Percentiles rank a stretch among this genome's conserved stretches.
Conservation (phyloP, 1,140 invertebrate species). For the Brachionus rotundiformis region DNA sequence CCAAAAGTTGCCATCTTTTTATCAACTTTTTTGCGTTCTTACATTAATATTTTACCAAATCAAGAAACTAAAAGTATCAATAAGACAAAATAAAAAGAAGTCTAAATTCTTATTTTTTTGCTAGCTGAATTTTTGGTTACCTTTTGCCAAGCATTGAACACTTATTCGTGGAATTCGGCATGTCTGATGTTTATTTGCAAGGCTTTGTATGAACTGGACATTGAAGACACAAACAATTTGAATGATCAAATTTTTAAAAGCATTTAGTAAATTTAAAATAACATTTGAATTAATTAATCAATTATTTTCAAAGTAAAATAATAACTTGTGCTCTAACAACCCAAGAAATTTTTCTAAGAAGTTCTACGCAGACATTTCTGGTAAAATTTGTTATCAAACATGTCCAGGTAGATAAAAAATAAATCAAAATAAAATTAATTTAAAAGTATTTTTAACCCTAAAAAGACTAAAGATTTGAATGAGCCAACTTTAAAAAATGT, state of each 20-base stretch:
- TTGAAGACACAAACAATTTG: background rate
- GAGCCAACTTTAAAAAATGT: background rate
- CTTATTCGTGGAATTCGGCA: constrained; percentile 28
- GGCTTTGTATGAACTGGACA: constrained; percentile 3
- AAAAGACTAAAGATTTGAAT: background rate
- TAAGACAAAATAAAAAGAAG: too few species aligned
- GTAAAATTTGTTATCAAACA: constrained; percentile 36
- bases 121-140: constrained; percentile 10
- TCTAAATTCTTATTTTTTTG: background rate
- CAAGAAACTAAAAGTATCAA: background rate
- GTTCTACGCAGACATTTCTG: constrained; percentile 34
- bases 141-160: background rate
- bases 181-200: constrained; percentile 43
- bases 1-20: constrained; percentile 13
- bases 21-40: background rate
- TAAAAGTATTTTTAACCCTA: too few species aligned
- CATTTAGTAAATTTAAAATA: background rate
- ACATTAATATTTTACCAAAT: background rate
- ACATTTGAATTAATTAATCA: background rate
- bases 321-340: constrained; percentile 35
- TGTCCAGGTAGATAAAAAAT: background rate
- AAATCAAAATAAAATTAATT: too few species aligned
- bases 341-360: constrained; percentile 45
- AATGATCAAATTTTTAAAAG: constrained; percentile 26
- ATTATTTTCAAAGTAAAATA: constrained; percentile 19